A percentile compares a stretch with the other conserved stretches of the same genome.
Evolutionary conservation across 2,888 invertebrate species (phyloP).

Genomic region (Elegia similella): DNA sequence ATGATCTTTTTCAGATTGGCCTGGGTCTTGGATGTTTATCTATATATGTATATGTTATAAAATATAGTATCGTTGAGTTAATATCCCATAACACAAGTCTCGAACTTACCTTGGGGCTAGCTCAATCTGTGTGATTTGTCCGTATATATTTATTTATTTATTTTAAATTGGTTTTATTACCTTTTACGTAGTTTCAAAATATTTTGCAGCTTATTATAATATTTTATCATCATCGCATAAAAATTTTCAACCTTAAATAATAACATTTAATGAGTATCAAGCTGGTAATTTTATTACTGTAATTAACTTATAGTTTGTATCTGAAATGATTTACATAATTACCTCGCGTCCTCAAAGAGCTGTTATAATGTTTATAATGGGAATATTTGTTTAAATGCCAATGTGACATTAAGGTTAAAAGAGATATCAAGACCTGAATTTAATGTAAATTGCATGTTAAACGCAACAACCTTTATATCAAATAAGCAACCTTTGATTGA

Average conservation of each 20-base stretch:
- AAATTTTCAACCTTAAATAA: background rate
- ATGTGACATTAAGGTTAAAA: background rate
- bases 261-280: background rate
- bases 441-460: background rate
- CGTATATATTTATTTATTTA: too few relatives aligned
- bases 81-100: too few relatives aligned
- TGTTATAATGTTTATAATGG: conserved; percentile 2
- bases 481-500: too few relatives aligned
- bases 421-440: background rate
- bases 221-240: background rate
- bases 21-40: too few relatives aligned
- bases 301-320: conserved; percentile 12
- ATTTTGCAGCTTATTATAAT: background rate
- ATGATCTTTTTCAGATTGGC: too few relatives aligned
- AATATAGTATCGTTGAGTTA: too few relatives aligned
- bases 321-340: conserved; percentile 11
- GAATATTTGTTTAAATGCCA: conserved; percentile 1
- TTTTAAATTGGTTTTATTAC: too few relatives aligned
- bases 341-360: conserved; percentile 5
- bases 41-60: too few relatives aligned
- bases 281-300: conserved; percentile 3
- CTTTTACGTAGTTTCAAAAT: too few relatives aligned
- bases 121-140: too few relatives aligned
- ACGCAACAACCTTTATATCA: too few relatives aligned
- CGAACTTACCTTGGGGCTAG: too few relatives aligned